Base-by-base conservation (phyloP, 2,797 vertebrate genomes). In the Luscinia megarhynchos region DNA sequence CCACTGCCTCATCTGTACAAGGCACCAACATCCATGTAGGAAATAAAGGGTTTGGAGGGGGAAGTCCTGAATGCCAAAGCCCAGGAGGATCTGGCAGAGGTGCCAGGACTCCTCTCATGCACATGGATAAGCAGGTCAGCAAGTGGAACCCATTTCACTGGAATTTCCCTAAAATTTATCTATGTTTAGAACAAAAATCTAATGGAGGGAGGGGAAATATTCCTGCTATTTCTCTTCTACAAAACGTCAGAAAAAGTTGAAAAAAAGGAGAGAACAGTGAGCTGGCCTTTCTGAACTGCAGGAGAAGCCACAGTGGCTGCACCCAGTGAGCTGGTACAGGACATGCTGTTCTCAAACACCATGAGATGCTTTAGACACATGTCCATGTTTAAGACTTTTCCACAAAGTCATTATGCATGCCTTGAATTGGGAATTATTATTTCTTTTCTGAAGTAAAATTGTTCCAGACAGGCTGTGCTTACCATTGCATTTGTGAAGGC, bases 161-260 rank as follows among this genome's bases (percentile, higher is more conserved):
- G 84, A 91, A 91, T 88, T 75, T 53, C 90, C 87, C 92, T 91
- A 53, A 22, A 83, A 72, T 63, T 36, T 13, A 21, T 6, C 88
- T 63, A 5, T 59, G 54, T 64, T 94, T 87, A 78, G 90, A 92
- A 85, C 30, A 92, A 74, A 87, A 61, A 58, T 40, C 32, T 29
- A 73, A 67, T 2, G 6, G 53, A 82, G 59, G 63, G 46, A 92
- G 75, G 68, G 72, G 51, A 82, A 93, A 41, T 34, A 87, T 53
- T 94, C 88, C 53, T 29, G 12, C 45, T 87, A 55, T 63, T 91
- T 80, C 38, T 76, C 55, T 73, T 43, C 50, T 46, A 72, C 15
- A 89, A 84, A 82, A 85, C 78, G 48, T 20, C 54, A 70, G 57
- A 46, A 57, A 84, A 73, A 34, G n/a, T 13, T 30, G 46, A 50